phyloP scores from a whole-genome alignment of 2,888 invertebrate species.

The Leptodirus hochenwartii region DNA sequence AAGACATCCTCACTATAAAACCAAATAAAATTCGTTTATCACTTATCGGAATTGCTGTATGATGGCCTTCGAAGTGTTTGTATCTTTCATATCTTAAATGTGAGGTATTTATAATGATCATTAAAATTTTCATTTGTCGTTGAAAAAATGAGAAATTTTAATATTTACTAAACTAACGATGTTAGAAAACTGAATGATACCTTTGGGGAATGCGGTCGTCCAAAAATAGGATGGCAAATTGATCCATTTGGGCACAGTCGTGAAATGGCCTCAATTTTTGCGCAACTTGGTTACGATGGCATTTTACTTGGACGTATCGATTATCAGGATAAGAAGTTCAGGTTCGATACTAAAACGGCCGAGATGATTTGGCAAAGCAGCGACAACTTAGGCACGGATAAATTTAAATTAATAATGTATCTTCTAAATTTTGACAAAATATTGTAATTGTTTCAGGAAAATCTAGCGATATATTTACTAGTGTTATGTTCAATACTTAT shows the following conservation, averaged over 20 bases:
- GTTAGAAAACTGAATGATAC: conserved; percentile 35
- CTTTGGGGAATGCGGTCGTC: conserved; percentile 53
- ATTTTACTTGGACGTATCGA: conserved; percentile 75
- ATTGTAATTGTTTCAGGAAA: conserved; percentile 37
- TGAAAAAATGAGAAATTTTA: too few species aligned
- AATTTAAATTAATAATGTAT: conserved; percentile 20
- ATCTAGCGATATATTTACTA: conserved; percentile 59
- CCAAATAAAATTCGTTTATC: too few species aligned
- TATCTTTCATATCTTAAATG: too few species aligned
- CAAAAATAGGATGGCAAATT: conserved; percentile 64
- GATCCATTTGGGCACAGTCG: conserved; percentile 78
- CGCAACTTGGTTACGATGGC: conserved; percentile 79
- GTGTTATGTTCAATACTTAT: conserved; percentile 65
- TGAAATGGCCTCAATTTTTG: conserved; percentile 65
- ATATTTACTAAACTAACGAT: conserved; percentile 1
- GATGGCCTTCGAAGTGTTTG: too few species aligned
- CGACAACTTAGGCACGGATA: conserved; percentile 49
- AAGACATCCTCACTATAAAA: too few species aligned
- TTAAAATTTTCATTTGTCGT: too few species aligned
- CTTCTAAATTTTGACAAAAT: too few species aligned
- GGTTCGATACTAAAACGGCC: conserved; percentile 40
- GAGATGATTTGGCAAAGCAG: conserved; percentile 78
- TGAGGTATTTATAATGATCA: too few species aligned
- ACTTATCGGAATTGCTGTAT: too few species aligned
- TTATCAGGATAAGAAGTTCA: conserved; percentile 56